phyloP scores from a whole-genome alignment of 2,888 invertebrate genomes.

The Cactoblastis cactorum region DNA sequence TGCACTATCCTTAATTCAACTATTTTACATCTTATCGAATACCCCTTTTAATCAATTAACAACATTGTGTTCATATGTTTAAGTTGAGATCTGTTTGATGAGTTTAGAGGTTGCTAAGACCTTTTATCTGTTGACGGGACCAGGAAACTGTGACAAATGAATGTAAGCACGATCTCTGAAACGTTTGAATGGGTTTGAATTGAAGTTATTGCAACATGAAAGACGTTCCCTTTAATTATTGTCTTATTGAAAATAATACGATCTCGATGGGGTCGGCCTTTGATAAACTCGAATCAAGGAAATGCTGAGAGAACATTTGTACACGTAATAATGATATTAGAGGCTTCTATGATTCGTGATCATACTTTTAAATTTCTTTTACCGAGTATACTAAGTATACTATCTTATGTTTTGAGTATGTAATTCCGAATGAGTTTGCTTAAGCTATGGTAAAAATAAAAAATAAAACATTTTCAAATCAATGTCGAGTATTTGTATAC shows the following conservation, averaged over 20 bases:
- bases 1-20: slow-evolving; percentile 17
- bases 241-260: slow-evolving; percentile 68
- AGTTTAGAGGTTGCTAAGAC: not conserved
- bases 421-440: too few species aligned
- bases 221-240: slow-evolving; percentile 21
- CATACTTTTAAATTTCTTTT: too few species aligned
- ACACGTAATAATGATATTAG: not conserved
- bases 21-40: slow-evolving; percentile 2
- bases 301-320: not conserved
- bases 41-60: not conserved
- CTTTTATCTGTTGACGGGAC: not conserved
- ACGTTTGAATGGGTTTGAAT: slow-evolving; percentile 46
- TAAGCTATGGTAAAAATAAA: too few species aligned
- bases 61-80: not conserved
- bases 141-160: slow-evolving; percentile 63
- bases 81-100: not conserved
- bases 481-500: not conserved
- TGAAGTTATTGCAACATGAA: slow-evolving; percentile 24
- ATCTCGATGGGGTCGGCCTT: slow-evolving; percentile 30
- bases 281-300: not conserved
- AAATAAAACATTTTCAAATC: slow-evolving; percentile 2
- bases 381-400: too few species aligned
- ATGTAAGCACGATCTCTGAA: slow-evolving; percentile 59
- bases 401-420: too few species aligned
- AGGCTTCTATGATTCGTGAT: not conserved